Conservation (phyloP, 2,888 invertebrate genomes). For the Spilarctia lutea region DNA sequence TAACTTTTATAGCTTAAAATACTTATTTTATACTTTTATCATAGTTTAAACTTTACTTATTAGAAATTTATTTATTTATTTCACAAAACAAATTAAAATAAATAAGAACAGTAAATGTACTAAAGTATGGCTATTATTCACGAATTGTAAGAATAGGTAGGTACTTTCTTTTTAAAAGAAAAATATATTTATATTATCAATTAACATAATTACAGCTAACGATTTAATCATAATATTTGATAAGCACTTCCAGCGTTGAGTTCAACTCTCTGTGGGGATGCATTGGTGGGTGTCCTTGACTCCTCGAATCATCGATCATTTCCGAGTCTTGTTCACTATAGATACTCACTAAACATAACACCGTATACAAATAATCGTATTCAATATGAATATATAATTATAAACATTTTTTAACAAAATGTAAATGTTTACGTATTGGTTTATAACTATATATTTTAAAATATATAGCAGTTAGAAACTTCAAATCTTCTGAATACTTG, state of each 20-base stretch:
- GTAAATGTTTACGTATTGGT: neutral
- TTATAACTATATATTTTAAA: neutral
- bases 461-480: no score
- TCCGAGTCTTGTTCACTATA: slow-evolving; percentile 52
- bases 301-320: slow-evolving; percentile 67
- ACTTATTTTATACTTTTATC: no score
- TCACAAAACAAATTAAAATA: neutral
- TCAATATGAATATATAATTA: slow-evolving; percentile 32
- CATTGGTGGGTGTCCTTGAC: slow-evolving; percentile 71
- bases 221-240: neutral
- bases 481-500: no score
- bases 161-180: neutral
- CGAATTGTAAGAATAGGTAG: neutral
- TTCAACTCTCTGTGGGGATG: slow-evolving; percentile 42
- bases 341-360: slow-evolving; percentile 52
- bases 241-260: slow-evolving; percentile 38
- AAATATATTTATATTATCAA: no score
- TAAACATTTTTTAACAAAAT: slow-evolving; percentile 12
- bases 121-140: neutral
- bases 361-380: slow-evolving; percentile 35
- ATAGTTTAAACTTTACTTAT: no score
- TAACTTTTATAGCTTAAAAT: no score
- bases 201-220: no score
- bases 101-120: neutral
- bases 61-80: neutral